Evolutionary conservation across 37 sponge, comb jelly and placozoan genomes (phyloP), one percentile per base, ranked within the genome.

Genomic region (Halisarca cf. caerulea): DNA sequence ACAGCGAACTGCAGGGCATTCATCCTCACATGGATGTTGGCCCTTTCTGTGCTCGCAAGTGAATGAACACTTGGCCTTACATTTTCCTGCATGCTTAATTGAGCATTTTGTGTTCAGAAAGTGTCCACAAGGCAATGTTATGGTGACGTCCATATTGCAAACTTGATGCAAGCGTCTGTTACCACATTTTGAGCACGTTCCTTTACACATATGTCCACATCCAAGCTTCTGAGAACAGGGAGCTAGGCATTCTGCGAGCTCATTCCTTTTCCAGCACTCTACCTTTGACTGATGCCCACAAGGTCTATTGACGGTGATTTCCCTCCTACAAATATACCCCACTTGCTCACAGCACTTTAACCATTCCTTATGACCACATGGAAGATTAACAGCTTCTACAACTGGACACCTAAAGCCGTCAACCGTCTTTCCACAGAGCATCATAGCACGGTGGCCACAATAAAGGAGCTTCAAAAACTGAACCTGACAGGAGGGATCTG

Each of bases 181-280:
- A 70, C 20, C 68, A 37, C 75, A 70, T 60, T 55, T 20, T 71
- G 34, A 37, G 66, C 84, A 83, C 18, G 41, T 85, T 37, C 72
- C 42, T 34, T 25, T 69, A 51, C 94, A 94, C 28, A 43, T 39
- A 78, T 94, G 94, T 4, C 91, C 94, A 90, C 94, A 94, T 30
- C 40, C 47, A 7, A 90, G 66, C 8, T 27, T 85, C 57, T 78
- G 79, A 2, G 0, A 25, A 51, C 94, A 94, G 30, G 64, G 64
- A 30, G 18, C 15, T 6, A 7, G 6, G 64, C 64, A 62, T 20
- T 0, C 40, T 21, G 64, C 6, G 6, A n/a, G 5, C 18, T 62
- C 47, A n/a, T 40, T 51, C 32, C 47, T 80, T 59, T 62, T 62
- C 6, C 30, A 4, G n/a, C 64, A 62, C 30, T n/a, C 6, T 5